These are phyloP conservation scores for Vespertilio murinus DNA, from an alignment of 2,797 vertebrate species.

Conservation along the genomic window DNA sequence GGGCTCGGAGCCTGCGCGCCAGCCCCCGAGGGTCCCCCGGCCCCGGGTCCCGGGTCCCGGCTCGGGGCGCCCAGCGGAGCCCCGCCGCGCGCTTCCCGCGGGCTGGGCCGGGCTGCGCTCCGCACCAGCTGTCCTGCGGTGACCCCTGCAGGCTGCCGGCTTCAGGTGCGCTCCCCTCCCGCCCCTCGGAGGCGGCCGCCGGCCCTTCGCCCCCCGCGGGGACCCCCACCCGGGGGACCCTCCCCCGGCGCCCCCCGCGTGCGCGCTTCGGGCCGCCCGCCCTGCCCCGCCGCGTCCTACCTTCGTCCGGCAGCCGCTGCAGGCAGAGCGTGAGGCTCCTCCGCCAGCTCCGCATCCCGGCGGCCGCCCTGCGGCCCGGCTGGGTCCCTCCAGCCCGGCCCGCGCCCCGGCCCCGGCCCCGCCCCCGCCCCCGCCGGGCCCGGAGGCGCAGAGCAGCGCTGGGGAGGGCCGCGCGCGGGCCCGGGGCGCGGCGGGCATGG, in stretches of 20 bases:
- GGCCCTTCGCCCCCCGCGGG: not conserved
- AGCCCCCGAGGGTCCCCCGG: not conserved
- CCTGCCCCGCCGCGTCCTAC: conserved; percentile 83
- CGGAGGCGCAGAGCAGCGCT: conserved; percentile 60
- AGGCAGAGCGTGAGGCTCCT: conserved; percentile 94
- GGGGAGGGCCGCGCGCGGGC: conserved; percentile 59
- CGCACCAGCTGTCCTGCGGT: conserved; percentile 32
- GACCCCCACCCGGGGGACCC: not conserved
- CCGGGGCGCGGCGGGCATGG: conserved; percentile 65
- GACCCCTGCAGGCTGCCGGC: not conserved
- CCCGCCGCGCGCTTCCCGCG: not conserved
- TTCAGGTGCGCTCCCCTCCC: not conserved
- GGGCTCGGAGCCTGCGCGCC: not conserved
- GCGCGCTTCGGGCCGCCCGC: not conserved
- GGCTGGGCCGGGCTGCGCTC: not conserved
- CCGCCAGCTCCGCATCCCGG: conserved; percentile 93
- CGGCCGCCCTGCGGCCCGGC: conserved; percentile 83
- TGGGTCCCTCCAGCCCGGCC: conserved; percentile 82
- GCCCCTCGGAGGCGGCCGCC: not conserved
- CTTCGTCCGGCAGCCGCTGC: conserved; percentile 95
- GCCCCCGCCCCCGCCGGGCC: conserved; percentile 59
- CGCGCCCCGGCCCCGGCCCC: conserved; percentile 10
- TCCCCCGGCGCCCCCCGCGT: not conserved
- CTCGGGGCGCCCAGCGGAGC: not conserved
- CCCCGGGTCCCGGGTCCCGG: not conserved